A percentile compares a stretch with the other conserved stretches of the same genome.
Conservation (phyloP, 1,140 invertebrate genomes). For the Popillia japonica region DNA sequence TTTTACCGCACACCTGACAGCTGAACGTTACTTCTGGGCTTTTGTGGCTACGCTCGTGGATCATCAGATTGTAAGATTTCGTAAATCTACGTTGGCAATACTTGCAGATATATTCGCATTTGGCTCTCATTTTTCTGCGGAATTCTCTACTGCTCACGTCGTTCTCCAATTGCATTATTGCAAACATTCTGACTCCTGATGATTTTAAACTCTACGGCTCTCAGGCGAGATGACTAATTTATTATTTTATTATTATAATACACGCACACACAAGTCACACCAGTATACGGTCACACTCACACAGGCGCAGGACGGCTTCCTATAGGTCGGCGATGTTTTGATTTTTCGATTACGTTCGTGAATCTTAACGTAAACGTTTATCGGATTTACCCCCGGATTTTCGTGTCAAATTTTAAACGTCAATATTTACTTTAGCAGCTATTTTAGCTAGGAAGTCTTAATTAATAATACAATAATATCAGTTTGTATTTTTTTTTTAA, state of each 20-base stretch:
- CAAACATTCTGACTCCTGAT: slow-evolving; percentile 73
- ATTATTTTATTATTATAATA: slow-evolving; percentile 35
- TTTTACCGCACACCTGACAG: slow-evolving; percentile 98
- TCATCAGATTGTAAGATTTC: slow-evolving; percentile 99
- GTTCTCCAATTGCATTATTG: slow-evolving; percentile 88
- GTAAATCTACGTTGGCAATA: slow-evolving; percentile 98
- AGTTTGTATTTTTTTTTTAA: no score
- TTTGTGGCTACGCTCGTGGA: slow-evolving; percentile 98
- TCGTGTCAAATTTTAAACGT: no score
- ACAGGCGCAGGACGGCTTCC: background rate
- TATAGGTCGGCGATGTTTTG: no score
- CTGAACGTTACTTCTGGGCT: slow-evolving; percentile 96
- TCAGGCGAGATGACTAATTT: slow-evolving; percentile 28
- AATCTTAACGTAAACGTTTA: no score
- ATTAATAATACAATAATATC: no score
- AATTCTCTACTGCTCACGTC: slow-evolving; percentile 90
- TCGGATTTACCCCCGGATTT: no score
- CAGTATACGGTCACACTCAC: background rate
- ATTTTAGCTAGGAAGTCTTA: no score
- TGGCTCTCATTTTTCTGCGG: slow-evolving; percentile 90
- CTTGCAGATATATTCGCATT: slow-evolving; percentile 99
- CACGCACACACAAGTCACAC: slow-evolving; percentile 36
- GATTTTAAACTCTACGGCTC: slow-evolving; percentile 31
- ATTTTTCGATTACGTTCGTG: no score
- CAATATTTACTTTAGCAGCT: no score